Evolutionary conservation across 2,113 vertebrate species (phyloP), one percentile per base, ranked within the genome.

Genomic region (Scomber scombrus): DNA sequence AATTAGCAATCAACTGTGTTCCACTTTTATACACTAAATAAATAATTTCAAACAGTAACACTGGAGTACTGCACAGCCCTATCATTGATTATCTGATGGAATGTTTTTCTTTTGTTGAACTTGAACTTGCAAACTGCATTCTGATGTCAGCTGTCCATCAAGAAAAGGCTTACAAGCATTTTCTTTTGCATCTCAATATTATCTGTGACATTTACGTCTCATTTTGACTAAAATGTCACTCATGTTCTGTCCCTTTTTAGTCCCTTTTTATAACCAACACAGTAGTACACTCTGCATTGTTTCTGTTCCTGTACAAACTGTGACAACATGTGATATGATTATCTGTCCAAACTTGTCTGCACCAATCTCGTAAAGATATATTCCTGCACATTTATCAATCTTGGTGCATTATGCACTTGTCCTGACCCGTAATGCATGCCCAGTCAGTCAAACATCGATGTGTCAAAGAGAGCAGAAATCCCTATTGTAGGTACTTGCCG

Each of bases 401-500:
- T 23, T 13, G n/a, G 5, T n/a, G 49, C 14, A 54, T 40, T 7
- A 46, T 46, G 26, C 15, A 49, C 51, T 51, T 63, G 40, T 69
- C 43, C 72, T 21, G 3, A 0, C 18, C 19, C 2, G 19, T 31
- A 29, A 57, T 3, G 2, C 14, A 29, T 26, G 18, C 49, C 5
- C 45, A 67, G 46, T 71, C 45, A 60, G 26, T 21, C 31, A 77
- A 21, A 55, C 29, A 34, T 13, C 2, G 14, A 40, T 31, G 5
- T 16, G 58, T 55, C 5, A 67, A 72, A 78, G 40, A 26, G 31
- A 34, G 19, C 12, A 13, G 57, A 40, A 70, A 63, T 69, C 5
- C 49, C 47, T 19, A n/a, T 62, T 40, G 7, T 9, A 40, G 21
- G n/a, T 7, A 1, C 47, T 51, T 1, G 3, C 13, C 18, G 52